These are phyloP conservation scores for Cynopterus sphinx DNA, from an alignment of 2,797 vertebrate genomes.

Conservation along the genomic window DNA sequence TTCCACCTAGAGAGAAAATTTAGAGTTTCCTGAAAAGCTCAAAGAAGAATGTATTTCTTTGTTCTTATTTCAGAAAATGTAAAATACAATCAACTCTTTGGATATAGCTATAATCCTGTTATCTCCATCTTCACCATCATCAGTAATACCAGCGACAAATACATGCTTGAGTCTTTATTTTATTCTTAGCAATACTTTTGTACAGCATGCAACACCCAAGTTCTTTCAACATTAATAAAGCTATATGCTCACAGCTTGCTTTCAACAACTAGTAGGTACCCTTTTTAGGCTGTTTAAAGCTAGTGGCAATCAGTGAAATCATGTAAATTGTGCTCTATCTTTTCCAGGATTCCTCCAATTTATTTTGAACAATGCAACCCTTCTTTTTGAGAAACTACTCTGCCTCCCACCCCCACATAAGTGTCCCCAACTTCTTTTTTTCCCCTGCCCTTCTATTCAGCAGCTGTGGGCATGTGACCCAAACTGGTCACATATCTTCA, in stretches of 20 bases:
- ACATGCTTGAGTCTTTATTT: not conserved
- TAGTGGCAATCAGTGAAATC: not conserved
- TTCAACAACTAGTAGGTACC: not conserved
- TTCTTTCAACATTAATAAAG: not conserved
- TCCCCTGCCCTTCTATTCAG: not conserved
- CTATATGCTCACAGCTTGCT: not conserved
- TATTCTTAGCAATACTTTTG: not conserved
- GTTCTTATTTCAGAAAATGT: constrained; percentile 1
- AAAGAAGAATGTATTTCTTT: not conserved
- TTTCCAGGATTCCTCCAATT: not conserved
- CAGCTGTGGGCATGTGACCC: not conserved
- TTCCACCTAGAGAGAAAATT: not conserved
- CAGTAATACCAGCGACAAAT: not conserved
- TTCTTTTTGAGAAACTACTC: not conserved
- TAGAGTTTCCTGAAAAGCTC: not conserved
- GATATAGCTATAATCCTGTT: not conserved
- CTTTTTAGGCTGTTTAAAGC: not conserved
- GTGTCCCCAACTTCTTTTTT: not conserved
- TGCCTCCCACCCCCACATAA: not conserved
- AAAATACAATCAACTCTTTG: not conserved
- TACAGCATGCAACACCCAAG: not conserved
- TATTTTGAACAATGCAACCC: not conserved
- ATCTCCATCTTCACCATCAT: not conserved
- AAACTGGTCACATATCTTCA: not conserved
- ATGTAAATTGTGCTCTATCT: not conserved